Conservation (phyloP, 2,113 vertebrate genomes). For the Pycnonotus jocosus region DNA sequence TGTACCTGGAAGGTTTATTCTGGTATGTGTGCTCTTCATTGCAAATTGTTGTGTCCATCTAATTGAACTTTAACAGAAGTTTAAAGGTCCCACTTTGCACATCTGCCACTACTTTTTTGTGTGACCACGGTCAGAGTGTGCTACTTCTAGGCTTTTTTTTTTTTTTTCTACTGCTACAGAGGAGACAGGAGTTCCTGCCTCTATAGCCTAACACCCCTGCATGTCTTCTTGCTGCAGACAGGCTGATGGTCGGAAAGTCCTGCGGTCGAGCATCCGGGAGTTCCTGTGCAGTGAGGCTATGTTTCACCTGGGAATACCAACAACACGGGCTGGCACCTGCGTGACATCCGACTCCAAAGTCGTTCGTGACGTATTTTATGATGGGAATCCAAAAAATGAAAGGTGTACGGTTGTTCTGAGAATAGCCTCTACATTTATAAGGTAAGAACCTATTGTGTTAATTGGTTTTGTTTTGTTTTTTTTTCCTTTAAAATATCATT, state of each 20-base stretch:
- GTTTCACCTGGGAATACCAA: constrained; percentile 89
- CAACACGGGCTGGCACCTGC: constrained; percentile 86
- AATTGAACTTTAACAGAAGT: not conserved
- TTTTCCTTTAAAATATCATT: not conserved
- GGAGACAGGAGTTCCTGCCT: not conserved
- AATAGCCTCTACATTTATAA: constrained; percentile 89
- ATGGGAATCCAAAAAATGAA: constrained; percentile 82
- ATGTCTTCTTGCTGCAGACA: constrained; percentile 68
- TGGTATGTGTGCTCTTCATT: not conserved
- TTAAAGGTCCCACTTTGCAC: not conserved
- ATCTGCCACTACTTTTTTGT: not conserved
- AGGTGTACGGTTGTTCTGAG: constrained; percentile 89
- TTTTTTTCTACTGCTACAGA: not conserved
- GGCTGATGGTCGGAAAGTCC: constrained; percentile 91
- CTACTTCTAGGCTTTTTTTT: not conserved
- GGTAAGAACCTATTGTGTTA: constrained; percentile 61
- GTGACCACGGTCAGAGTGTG: too few species aligned
- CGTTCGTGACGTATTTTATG: constrained; percentile 84
- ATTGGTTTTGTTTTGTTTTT: fast-evolving
- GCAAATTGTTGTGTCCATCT: not conserved
- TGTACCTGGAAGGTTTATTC: not conserved
- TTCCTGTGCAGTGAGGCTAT: constrained; percentile 96
- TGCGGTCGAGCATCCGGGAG: constrained; percentile 93
- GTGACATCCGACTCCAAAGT: constrained; percentile 86
- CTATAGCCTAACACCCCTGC: fast-evolving